Evolutionary conservation across 53 echinoderm and acorn worm species (phyloP).

Genomic region (Henricia sp.): DNA sequence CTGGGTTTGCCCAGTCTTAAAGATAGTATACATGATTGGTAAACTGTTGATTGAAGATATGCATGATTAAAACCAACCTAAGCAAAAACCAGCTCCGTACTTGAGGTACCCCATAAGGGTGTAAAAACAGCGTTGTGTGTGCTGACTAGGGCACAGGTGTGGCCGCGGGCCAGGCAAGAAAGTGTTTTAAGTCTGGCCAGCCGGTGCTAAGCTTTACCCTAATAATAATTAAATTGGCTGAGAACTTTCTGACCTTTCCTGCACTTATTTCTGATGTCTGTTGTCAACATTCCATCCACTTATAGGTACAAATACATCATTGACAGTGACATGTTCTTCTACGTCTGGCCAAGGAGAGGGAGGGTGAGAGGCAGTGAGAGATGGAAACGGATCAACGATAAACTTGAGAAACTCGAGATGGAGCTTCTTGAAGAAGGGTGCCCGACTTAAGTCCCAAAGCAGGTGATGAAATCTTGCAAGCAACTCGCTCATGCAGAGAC

Average conservation of each 20-base stretch:
- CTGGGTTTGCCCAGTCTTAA: no score
- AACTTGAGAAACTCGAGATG: neutral
- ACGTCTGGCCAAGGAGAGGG: neutral
- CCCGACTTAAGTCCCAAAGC: slow-evolving; percentile 2
- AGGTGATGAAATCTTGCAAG: no score
- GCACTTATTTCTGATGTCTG: neutral
- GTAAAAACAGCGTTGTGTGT: neutral
- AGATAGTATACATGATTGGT: no score
- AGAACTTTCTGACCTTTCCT: no score
- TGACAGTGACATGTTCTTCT: slow-evolving; percentile 2
- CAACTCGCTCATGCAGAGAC: no score
- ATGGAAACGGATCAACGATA: neutral
- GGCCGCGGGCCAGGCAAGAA: no score
- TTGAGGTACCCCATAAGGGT: neutral
- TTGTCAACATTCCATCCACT: neutral
- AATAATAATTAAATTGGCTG: neutral
- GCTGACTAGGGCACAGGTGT: no score
- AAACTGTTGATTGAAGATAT: no score
- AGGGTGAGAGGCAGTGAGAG: neutral
- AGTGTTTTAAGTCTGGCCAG: no score
- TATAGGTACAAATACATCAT: slow-evolving; percentile 20
- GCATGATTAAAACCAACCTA: no score
- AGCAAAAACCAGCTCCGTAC: no score
- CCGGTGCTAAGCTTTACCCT: neutral
- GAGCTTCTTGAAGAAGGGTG: neutral